Evolutionary conservation across 2,888 invertebrate genomes (phyloP), one percentile per base, ranked within the genome.

Genomic region (Nymphalis urticae): DNA sequence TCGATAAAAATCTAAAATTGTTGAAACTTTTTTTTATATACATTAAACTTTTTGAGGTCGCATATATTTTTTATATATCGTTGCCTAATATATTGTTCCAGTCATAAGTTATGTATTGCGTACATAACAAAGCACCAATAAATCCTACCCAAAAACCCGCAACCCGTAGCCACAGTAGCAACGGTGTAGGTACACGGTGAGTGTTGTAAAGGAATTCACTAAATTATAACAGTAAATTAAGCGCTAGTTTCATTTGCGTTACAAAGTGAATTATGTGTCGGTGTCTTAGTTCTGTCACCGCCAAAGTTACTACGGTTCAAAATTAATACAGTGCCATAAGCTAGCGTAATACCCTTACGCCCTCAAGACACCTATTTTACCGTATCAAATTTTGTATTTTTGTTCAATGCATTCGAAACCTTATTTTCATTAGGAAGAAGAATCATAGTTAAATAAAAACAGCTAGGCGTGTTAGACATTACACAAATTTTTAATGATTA

Each of bases 301-400:
- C 87, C 86, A 87, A 92, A 92, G 87, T 92, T 91, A 92, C 92
- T 88, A 90, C 90, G 92, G 92, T 92, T 91, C 91, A 92, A 91
- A 92, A 92, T 92, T 92, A 92, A 92, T 92, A 92, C 92, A 91
- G 86, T 88, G 86, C 91, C 90, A 92, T 92, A 92, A 92, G 91
- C 90, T 89, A 86, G 82, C 88, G 86, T 85, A 91, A 92, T 90
- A 88, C 90, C 85, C 81, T 81, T 79, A 80, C 82, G 78, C 81
- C 80, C 81, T 82, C 80, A 76, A 86, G 83, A 85, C 87, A 87
- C 83, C 86, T 88, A 89, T 77, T 88, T 87, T 83, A 82, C 87
- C 80, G 88, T 87, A 87, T 90, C 92, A 91, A 90, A 89, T 88
- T 90, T 89, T 85, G 81, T 80, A 72, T 66, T 75, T 72, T 48